A percentile compares a stretch with the other conserved stretches of the same genome.
These are phyloP conservation scores for Andricus grossulariae DNA, from an alignment of 1,140 invertebrate genomes.

Conservation along the genomic window DNA sequence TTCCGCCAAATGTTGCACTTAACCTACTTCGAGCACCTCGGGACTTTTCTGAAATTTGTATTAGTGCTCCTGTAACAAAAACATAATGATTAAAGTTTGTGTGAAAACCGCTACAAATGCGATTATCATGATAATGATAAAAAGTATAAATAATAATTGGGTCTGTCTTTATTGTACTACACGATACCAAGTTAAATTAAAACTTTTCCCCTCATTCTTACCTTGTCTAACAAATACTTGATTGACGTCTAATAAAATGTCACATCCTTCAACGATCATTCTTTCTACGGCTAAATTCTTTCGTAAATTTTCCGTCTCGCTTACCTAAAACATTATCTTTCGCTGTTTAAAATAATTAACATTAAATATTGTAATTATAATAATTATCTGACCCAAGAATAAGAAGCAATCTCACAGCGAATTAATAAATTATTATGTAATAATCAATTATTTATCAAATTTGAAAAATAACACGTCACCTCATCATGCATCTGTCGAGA, in stretches of 20 bases:
- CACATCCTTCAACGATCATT: slow-evolving; percentile 97
- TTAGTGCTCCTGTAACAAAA: slow-evolving; percentile 78
- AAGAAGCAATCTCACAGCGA: too few species aligned
- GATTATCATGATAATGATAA: too few species aligned
- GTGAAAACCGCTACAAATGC: too few species aligned
- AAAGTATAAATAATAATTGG: too few species aligned
- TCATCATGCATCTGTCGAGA: slow-evolving; percentile 91
- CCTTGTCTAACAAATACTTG: slow-evolving; percentile 93
- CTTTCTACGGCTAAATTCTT: slow-evolving; percentile 95
- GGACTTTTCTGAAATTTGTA: slow-evolving; percentile 83
- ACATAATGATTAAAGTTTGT: slow-evolving; percentile 38
- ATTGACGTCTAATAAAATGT: slow-evolving; percentile 95
- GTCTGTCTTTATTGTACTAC: too few species aligned
- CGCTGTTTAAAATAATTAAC: neutral
- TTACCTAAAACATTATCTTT: slow-evolving; percentile 80
- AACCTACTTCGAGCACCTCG: slow-evolving; percentile 78
- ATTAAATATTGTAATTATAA: neutral
- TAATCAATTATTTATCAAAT: neutral
- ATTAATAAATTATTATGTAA: too few species aligned
- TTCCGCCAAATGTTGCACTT: slow-evolving; percentile 79
- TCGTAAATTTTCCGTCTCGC: slow-evolving; percentile 94
- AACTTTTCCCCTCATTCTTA: slow-evolving; percentile 60
- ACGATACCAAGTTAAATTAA: too few species aligned
- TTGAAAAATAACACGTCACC: slow-evolving; percentile 71
- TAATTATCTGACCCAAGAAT: too few species aligned